Base-by-base conservation (phyloP, 2,113 vertebrate genomes). In the Ciconia boyciana region DNA sequence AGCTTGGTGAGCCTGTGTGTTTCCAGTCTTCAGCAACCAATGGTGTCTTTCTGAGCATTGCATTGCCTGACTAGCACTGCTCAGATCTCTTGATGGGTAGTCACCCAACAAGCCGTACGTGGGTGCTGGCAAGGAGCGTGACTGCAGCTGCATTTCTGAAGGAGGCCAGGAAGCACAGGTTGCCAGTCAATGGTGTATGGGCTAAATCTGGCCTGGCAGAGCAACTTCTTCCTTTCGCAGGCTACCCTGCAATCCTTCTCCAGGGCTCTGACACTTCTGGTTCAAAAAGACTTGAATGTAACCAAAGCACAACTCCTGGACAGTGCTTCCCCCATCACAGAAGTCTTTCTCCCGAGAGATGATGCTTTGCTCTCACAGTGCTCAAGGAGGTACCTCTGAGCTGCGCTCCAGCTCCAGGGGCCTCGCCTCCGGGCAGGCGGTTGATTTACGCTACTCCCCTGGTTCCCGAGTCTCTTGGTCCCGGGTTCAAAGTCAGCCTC, bases 381-480 rank as follows among this genome's bases (percentile, higher is more conserved):
- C 48, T 75, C 64, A 14, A 6, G 64, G 55, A 25, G 20, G 4
- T 48, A 16, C 15, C 84, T 55, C 70, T 44, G 22, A 71, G n/a
- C 70, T 36, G 51, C 1, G 1, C 14, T 86, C 7, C 54, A 65
- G 32, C 24, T 51, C 18, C 41, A 24, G 13, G 18, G 6, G 16
- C 10, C 48, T 74, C 1, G 1, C 21, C 61, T 54, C 15, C 1
- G 1, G 34, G 46, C 52, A 51, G 55, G 29, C 2, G 0, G 43
- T 28, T 78, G 9, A 31, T 71, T 64, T 62, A 25, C 32, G 11
- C 39, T 74, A 5, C 51, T 91, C 13, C 83, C 26, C 41, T 3
- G 12, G 14, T 74, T 91, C 49, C 60, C 0, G 0, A 18, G 31
- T 44, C 24, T n/a, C 29, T 71, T 1, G 0, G 11, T 52, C 21